A percentile compares a stretch with the other conserved stretches of the same genome.
These are phyloP conservation scores for Habropoda laboriosa DNA, from an alignment of 1,140 invertebrate genomes.

Conservation along the genomic window DNA sequence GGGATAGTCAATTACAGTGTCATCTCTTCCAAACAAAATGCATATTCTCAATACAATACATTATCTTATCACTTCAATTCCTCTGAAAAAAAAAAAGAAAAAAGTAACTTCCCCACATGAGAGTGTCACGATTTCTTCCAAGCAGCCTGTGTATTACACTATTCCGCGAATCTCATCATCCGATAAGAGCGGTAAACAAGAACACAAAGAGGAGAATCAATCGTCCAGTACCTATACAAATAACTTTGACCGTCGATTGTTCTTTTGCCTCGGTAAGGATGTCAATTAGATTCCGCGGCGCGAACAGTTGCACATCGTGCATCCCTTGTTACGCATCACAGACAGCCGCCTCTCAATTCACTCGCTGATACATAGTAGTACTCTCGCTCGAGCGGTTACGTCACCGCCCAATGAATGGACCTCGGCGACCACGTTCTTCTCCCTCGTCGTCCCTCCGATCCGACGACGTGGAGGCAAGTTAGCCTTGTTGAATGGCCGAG, in stretches of 20 bases:
- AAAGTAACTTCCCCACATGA: no score
- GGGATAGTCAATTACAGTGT: no score
- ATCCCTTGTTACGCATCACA: slow-evolving; percentile 6
- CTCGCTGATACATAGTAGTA: no score
- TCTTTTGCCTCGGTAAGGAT: slow-evolving; percentile 36
- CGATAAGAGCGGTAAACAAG: background rate
- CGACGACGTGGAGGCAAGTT: no score
- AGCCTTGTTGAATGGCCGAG: slow-evolving; percentile 12
- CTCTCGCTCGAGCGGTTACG: slow-evolving; percentile 35
- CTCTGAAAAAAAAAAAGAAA: no score
- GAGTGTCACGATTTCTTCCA: no score
- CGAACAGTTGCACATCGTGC: background rate
- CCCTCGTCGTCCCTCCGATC: no score
- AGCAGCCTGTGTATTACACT: no score
- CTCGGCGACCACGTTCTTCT: slow-evolving; percentile 1
- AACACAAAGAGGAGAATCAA: background rate
- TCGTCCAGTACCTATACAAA: background rate
- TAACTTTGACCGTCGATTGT: slow-evolving; percentile 31
- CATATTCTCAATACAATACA: no score
- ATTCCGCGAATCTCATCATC: background rate
- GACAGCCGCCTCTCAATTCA: slow-evolving; percentile 19
- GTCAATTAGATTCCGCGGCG: slow-evolving; percentile 35
- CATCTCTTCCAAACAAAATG: no score
- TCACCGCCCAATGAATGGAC: slow-evolving; percentile 45
- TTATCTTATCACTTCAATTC: no score